These are phyloP conservation scores for Parauchenoglanis punctatus DNA, from an alignment of 2,797 vertebrate species.

Conservation along the genomic window DNA sequence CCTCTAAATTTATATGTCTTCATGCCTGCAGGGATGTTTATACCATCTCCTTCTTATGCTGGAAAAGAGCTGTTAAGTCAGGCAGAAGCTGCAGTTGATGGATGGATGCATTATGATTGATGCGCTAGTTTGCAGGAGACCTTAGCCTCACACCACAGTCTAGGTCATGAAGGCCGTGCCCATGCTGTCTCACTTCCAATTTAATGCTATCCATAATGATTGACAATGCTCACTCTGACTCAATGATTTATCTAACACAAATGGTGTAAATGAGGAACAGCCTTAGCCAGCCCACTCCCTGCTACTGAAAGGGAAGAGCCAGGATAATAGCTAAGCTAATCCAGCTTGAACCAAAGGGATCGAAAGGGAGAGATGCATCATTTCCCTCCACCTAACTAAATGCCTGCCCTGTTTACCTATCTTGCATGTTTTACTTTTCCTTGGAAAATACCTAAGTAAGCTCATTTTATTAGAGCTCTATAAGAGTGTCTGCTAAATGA, in stretches of 20 bases:
- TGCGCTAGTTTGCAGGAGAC: slow-evolving; percentile 7
- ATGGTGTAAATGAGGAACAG: neutral
- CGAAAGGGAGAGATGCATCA: no score
- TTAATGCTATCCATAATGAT: slow-evolving; percentile 34
- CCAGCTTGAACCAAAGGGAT: no score
- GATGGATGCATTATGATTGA: slow-evolving; percentile 47
- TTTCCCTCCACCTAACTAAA: no score
- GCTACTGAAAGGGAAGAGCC: no score
- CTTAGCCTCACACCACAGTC: slow-evolving; percentile 25
- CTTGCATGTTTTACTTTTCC: no score
- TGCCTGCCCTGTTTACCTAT: no score
- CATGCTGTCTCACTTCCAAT: slow-evolving; percentile 22
- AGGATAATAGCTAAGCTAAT: no score
- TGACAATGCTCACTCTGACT: slow-evolving; percentile 31
- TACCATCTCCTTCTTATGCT: neutral
- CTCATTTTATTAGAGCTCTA: no score
- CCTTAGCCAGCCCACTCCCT: neutral
- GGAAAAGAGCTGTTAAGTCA: neutral
- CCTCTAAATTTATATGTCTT: neutral
- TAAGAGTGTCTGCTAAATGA: no score
- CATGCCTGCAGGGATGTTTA: neutral
- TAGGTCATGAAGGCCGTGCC: slow-evolving; percentile 36
- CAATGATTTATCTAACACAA: slow-evolving; percentile 14
- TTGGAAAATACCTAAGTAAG: no score
- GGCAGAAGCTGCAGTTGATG: slow-evolving; percentile 36